phyloP scores from a whole-genome alignment of 2,797 vertebrate genomes.

The Galagoides demidoff region DNA sequence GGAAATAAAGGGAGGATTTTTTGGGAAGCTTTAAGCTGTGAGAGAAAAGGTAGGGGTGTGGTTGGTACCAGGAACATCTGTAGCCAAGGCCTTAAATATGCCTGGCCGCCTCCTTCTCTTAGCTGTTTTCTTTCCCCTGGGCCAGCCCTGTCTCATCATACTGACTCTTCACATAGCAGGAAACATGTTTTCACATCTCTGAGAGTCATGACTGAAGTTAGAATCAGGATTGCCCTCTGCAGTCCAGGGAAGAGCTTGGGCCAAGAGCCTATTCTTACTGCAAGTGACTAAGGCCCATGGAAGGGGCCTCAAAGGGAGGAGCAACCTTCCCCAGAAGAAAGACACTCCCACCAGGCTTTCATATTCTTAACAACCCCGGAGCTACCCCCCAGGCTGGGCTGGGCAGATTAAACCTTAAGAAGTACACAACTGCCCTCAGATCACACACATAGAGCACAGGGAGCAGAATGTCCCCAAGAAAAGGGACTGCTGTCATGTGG shows the following conservation, averaged over 20 bases:
- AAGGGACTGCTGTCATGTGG: not conserved
- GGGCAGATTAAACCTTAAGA: not conserved
- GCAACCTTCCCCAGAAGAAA: too few species aligned
- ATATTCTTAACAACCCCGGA: not conserved
- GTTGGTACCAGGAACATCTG: not conserved
- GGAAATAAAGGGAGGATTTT: not conserved
- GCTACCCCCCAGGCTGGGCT: too few species aligned
- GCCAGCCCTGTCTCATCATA: not conserved
- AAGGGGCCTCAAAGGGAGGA: not conserved
- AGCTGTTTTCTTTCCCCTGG: too few species aligned
- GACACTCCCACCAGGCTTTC: not conserved
- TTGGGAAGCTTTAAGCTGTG: not conserved
- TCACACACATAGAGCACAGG: fast-evolving
- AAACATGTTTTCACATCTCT: not conserved
- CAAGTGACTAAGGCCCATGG: not conserved
- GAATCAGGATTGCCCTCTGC: not conserved
- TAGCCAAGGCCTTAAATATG: fast-evolving
- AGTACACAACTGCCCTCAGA: fast-evolving
- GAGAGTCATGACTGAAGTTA: not conserved
- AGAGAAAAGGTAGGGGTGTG: not conserved
- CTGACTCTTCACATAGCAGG: not conserved
- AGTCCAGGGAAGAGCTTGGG: not conserved
- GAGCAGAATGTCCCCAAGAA: too few species aligned
- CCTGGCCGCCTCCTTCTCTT: not conserved
- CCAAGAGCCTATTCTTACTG: not conserved